These are phyloP conservation scores for Botia kubotai DNA, from an alignment of 2,797 vertebrate species.

Conservation along the genomic window DNA sequence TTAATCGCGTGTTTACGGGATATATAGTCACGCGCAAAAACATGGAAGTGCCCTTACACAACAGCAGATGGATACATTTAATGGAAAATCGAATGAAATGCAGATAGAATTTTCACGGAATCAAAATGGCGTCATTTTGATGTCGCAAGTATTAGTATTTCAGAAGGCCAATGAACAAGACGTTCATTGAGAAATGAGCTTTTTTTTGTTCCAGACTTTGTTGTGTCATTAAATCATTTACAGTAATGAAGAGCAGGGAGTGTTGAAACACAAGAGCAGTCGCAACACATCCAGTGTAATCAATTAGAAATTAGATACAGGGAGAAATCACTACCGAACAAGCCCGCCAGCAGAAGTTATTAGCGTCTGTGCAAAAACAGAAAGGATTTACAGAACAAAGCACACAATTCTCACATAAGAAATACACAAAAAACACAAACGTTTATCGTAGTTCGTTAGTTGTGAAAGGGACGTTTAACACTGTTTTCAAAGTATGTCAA, in stretches of 20 bases:
- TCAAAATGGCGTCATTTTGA: background rate
- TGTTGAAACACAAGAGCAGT: background rate
- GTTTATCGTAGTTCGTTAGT: no score
- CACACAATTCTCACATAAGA: no score
- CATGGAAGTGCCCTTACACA: background rate
- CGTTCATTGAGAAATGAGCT: background rate
- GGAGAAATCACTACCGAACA: background rate
- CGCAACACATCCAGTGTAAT: background rate
- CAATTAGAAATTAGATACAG: constrained; percentile 26
- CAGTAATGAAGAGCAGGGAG: background rate
- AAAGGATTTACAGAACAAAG: background rate
- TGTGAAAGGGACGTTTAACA: background rate
- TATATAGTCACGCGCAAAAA: background rate
- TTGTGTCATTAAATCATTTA: constrained; percentile 26
- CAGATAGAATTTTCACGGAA: constrained; percentile 1
- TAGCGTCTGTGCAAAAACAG: background rate
- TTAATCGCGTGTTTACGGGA: background rate
- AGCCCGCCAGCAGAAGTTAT: background rate
- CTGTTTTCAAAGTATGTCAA: background rate
- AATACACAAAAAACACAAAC: no score
- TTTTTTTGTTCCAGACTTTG: background rate
- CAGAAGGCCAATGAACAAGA: background rate
- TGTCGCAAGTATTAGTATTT: background rate
- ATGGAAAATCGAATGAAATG: constrained; percentile 3
- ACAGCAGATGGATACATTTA: constrained; percentile 6